Percentiles rank a stretch among this genome's conserved stretches.
These are phyloP conservation scores for Tenrec ecaudatus DNA, from an alignment of 2,113 vertebrate species.

Conservation along the genomic window DNA sequence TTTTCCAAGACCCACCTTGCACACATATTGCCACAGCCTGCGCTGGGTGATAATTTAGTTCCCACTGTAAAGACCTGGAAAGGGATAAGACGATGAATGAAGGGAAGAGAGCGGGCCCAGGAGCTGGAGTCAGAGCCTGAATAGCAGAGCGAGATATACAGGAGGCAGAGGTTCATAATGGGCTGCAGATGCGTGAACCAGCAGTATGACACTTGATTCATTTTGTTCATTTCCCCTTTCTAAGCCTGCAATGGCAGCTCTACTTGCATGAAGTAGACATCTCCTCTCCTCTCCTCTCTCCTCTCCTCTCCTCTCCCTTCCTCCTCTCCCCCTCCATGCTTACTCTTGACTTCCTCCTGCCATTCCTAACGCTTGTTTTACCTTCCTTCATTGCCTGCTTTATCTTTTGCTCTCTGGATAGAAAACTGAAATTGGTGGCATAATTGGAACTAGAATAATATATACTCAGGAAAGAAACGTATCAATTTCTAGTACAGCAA, in stretches of 20 bases:
- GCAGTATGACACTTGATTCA: conserved; percentile 81
- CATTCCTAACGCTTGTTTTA: not conserved
- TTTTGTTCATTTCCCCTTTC: conserved; percentile 84
- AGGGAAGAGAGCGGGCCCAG: conserved; percentile 53
- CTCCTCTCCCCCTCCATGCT: not conserved
- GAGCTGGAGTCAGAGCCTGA: conserved; percentile 28
- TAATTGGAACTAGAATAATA: not conserved
- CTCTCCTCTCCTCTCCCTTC: conserved; percentile 8
- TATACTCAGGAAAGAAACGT: not conserved
- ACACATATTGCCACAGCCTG: conserved; percentile 81
- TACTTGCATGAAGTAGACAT: conserved; percentile 83
- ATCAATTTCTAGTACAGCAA: not conserved
- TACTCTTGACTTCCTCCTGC: not conserved
- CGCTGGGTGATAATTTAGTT: conserved; percentile 82
- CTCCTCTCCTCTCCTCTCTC: conserved; percentile 34
- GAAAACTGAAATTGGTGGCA: not conserved
- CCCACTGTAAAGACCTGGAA: conserved; percentile 68
- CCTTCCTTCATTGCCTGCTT: not conserved
- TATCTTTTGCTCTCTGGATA: conserved; percentile 21
- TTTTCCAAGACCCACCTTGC: conserved; percentile 83
- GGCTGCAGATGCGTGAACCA: conserved; percentile 80
- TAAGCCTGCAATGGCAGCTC: conserved; percentile 80
- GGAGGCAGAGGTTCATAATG: conserved; percentile 34
- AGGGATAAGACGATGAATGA: conserved; percentile 40
- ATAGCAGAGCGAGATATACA: conserved; percentile 21